Evolutionary conservation across 2,113 vertebrate species (phyloP).

Genomic region (Poecile atricapillus): DNA sequence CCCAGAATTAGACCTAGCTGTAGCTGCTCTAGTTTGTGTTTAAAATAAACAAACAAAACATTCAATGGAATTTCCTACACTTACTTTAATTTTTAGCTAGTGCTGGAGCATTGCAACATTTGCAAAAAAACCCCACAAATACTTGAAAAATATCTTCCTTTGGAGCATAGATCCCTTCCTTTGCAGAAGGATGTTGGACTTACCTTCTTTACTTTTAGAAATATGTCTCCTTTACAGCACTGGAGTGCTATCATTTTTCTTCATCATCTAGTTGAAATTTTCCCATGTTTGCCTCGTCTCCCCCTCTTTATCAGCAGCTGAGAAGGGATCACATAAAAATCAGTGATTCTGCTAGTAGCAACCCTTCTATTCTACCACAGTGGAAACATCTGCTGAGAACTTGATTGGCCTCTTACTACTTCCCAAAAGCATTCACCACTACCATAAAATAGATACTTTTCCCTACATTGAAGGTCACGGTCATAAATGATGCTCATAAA

Average conservation of each 20-base stretch:
- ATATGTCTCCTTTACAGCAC: not conserved
- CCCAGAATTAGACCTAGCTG: not conserved
- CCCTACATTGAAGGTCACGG: not conserved
- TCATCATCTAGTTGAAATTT: not conserved
- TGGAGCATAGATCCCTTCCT: not conserved
- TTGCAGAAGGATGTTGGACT: not conserved
- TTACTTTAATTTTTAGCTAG: not conserved
- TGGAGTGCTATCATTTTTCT: not conserved
- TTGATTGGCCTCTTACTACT: not conserved
- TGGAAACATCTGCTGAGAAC: not conserved
- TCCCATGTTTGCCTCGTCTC: not conserved
- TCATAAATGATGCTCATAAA: constrained; percentile 20
- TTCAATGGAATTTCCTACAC: not conserved
- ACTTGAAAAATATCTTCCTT: not conserved
- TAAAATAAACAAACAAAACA: not conserved
- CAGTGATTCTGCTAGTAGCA: not conserved
- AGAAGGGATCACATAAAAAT: not conserved
- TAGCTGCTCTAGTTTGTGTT: not conserved
- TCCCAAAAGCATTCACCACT: not conserved
- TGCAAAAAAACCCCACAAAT: not conserved
- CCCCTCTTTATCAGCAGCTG: not conserved
- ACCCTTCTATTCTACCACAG: not conserved
- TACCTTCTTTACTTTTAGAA: not conserved
- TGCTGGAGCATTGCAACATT: not conserved
- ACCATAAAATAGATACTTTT: not conserved